These are phyloP conservation scores for Geotrupes spiniger DNA, from an alignment of 2,888 invertebrate genomes.

Conservation along the genomic window DNA sequence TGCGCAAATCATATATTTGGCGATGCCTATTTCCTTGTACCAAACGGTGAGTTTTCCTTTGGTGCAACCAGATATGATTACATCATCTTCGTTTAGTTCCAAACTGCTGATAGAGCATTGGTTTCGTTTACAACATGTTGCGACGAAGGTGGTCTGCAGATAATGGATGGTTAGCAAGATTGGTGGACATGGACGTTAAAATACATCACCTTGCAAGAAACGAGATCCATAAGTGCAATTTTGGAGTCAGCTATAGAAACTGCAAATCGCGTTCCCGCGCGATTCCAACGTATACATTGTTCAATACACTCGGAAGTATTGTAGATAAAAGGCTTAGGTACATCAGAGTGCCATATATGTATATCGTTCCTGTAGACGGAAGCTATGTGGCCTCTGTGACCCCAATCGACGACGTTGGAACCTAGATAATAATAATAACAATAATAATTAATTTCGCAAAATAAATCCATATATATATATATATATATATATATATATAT, in stretches of 20 bases:
- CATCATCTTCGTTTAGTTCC: constrained; percentile 26
- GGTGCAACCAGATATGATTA: constrained; percentile 31
- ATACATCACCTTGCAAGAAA: constrained; percentile 4
- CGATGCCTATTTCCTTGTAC: constrained; percentile 9
- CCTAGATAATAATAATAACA: constrained; percentile 4
- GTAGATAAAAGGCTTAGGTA: background rate
- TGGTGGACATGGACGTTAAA: background rate
- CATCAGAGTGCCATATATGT: constrained; percentile 10
- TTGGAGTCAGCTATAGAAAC: constrained; percentile 8
- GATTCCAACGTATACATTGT: constrained; percentile 12
- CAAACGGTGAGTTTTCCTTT: constrained; percentile 28
- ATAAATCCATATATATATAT: too few species aligned
- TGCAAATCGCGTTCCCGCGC: constrained; percentile 7
- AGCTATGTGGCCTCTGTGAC: constrained; percentile 8
- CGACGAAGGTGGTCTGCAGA: background rate
- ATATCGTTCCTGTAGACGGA: constrained; percentile 4
- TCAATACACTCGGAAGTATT: background rate
- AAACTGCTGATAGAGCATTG: constrained; percentile 24
- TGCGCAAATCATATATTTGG: constrained; percentile 12
- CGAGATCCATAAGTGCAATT: constrained; percentile 9
- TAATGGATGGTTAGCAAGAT: background rate
- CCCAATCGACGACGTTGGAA: constrained; percentile 16
- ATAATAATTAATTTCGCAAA: too few species aligned
- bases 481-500: too few species aligned
- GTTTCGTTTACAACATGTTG: constrained; percentile 7